Percentiles rank a stretch among this genome's conserved stretches.
phyloP scores from a whole-genome alignment of 2,113 vertebrate species.

The Isichthys henryi region DNA sequence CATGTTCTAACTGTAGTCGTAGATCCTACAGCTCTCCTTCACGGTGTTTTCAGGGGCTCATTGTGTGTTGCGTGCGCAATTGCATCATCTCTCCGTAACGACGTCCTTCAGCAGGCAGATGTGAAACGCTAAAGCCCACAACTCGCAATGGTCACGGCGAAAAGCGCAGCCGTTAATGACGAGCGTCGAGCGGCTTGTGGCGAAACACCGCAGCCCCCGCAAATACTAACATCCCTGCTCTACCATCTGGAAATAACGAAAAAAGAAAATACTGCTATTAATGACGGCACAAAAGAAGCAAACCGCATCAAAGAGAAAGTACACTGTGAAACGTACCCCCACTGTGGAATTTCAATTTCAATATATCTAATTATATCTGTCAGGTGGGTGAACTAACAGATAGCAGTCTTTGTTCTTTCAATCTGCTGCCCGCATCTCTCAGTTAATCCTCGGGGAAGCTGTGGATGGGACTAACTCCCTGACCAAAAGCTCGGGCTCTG shows the following conservation, averaged over 20 bases:
- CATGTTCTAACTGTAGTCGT: not conserved
- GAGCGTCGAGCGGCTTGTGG: not conserved
- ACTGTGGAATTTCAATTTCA: slow-evolving; percentile 15
- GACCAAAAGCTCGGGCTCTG: not conserved
- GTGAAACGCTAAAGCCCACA: not conserved
- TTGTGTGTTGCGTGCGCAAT: not conserved
- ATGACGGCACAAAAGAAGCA: not conserved
- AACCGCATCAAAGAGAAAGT: not conserved
- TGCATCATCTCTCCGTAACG: not conserved
- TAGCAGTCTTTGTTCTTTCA: slow-evolving; percentile 10
- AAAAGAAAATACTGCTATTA: slow-evolving; percentile 1
- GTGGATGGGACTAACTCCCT: not conserved
- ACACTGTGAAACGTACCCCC: not conserved
- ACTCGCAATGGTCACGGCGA: not conserved
- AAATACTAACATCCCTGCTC: not conserved
- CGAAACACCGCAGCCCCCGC: not conserved
- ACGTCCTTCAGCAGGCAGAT: not conserved
- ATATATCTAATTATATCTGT: slow-evolving; percentile 18
- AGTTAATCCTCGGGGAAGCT: slow-evolving; percentile 9
- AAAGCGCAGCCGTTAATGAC: not conserved
- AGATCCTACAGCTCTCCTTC: not conserved
- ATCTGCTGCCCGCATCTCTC: not conserved
- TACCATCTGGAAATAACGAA: not conserved
- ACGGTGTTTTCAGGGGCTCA: not conserved
- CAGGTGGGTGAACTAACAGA: not conserved